Evolutionary conservation across 2,113 vertebrate species (phyloP), one percentile per base, ranked within the genome.

Genomic region (Erythrocercus mccallii): DNA sequence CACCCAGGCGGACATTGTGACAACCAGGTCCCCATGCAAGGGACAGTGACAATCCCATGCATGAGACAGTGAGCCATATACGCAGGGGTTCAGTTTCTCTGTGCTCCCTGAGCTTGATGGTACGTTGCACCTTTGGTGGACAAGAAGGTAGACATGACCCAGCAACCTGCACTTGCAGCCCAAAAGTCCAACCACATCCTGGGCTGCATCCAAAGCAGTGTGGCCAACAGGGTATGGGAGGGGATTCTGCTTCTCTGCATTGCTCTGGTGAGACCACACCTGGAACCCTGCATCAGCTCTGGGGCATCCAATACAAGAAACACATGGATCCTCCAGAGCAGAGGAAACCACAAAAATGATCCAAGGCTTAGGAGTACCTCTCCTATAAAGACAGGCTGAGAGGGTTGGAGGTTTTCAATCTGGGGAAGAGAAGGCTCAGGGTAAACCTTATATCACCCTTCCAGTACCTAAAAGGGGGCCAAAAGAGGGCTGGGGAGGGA

Each of bases 351-450:
- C 1, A 0, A 66, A 25, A 28, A 40, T 47, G 16, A 60, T 40
- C 0, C 0, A 16, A 47, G 38, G 38, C 12, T 33, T 48, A 0
- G 5, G 15, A 69, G 12, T 15, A 13, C 35, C 14, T 54, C 15
- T 61, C 15, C 54, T 54, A 4, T 23, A 21, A 54, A 35, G 25
- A 61, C 10, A 76, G n/a, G 6, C 6, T 69, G 31, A 61, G 35
- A 54, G 40, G 9, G 25, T 19, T 33, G 17, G 45, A 15, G 24
- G 19, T 37, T 15, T 10, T 30, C 20, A 60, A 5, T 16, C 5
- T 60, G 23, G 6, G 10, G 15, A 76, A 48, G 22, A 20, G 8
- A 61, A 82, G 21, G 30, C 4, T 54, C 4, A 35, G 8, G 14
- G 24, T 11, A 69, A 17, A 69, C 15, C 14, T 47, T 47, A 35